These are phyloP conservation scores for Sakesphorus luctuosus DNA, from an alignment of 2,113 vertebrate species.

Conservation along the genomic window DNA sequence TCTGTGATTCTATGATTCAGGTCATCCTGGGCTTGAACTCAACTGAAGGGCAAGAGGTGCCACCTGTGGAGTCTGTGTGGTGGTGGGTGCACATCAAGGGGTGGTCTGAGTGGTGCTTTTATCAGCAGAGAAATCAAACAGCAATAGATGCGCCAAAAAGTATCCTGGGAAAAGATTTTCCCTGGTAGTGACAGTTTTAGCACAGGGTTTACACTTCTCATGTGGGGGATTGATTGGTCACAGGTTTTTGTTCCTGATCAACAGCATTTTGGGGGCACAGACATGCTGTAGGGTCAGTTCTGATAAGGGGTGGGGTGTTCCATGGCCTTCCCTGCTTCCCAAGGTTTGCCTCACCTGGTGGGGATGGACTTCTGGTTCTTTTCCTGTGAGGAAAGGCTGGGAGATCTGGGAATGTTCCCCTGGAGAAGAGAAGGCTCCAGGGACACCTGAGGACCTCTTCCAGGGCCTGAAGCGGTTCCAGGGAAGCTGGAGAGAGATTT, in stretches of 20 bases:
- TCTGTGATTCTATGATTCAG: no score
- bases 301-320: neutral
- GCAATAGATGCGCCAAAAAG: neutral
- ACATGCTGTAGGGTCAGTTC: accelerated
- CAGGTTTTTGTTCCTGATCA: neutral
- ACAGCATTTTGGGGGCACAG: neutral
- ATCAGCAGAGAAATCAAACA: neutral
- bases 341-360: neutral
- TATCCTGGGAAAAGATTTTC: neutral
- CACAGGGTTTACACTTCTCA: accelerated
- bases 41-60: neutral
- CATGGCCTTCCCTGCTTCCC: neutral
- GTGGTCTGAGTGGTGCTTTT: neutral
- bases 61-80: accelerated
- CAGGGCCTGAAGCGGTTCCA: neutral
- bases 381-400: neutral
- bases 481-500: neutral
- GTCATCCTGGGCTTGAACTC: no score
- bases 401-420: neutral
- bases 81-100: accelerated
- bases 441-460: neutral
- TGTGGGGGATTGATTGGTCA: neutral
- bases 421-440: neutral
- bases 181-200: neutral
- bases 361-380: neutral